These are phyloP conservation scores for Himalopsyche japonica DNA, from an alignment of 2,888 invertebrate species.

Conservation along the genomic window DNA sequence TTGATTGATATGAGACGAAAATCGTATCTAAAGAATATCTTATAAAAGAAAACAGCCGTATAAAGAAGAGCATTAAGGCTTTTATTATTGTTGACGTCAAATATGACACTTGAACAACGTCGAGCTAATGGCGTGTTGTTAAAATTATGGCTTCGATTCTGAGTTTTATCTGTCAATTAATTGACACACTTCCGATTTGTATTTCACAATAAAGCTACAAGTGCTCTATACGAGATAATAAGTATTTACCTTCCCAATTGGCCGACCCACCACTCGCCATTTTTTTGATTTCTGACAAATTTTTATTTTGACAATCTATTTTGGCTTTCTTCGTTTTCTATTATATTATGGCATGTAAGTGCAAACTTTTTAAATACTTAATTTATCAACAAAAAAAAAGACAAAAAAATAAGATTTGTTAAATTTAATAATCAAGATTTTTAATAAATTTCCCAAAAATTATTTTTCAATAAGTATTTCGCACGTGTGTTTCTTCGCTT, in stretches of 20 bases:
- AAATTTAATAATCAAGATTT: no score
- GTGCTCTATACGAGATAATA: not conserved
- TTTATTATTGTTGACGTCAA: slow-evolving; percentile 14
- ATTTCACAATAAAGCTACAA: not conserved
- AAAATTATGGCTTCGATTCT: not conserved
- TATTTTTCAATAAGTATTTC: no score
- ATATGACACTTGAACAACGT: slow-evolving; percentile 7
- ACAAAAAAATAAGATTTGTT: no score
- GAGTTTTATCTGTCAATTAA: not conserved
- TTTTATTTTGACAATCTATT: slow-evolving; percentile 13
- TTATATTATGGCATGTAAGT: not conserved
- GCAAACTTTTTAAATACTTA: no score
- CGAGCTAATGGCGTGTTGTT: not conserved
- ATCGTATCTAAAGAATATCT: no score
- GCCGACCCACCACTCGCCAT: slow-evolving; percentile 32
- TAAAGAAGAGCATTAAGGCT: not conserved
- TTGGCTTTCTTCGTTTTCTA: not conserved
- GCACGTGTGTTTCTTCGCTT: no score
- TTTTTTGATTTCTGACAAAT: slow-evolving; percentile 9
- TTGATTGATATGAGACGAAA: no score
- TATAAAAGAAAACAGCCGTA: no score
- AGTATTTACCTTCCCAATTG: slow-evolving; percentile 35
- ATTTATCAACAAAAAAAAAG: no score
- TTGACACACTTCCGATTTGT: not conserved
- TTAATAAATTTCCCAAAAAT: no score